Base-by-base conservation (phyloP, 2,797 vertebrate genomes). In the Smutsia gigantea region DNA sequence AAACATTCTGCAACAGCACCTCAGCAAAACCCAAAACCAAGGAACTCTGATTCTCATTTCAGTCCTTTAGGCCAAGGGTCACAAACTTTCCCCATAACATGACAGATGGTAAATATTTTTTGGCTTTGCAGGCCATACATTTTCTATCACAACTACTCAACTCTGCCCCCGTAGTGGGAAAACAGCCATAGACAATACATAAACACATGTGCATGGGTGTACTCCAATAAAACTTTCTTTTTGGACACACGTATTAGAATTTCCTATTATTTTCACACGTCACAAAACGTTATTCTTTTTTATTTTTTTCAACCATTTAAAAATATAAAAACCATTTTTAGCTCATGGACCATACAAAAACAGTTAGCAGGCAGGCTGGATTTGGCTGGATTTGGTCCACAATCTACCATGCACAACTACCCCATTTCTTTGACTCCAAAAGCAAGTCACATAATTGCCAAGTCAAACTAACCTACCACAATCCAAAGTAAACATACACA, bases 401-500 rank as follows among this genome's bases (percentile, higher is more conserved):
- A 55, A 11, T 51, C 53, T 71, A 15, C 42, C 84, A 21, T 75
- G 34, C n/a, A 17, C 19, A 29, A 2, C 53, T 53, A 61, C 7
- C 53, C 69, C 53, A 53, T 71, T 87, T 75, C 63, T 96, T 68
- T 59, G 4, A 77, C 63, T 97, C 57, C 57, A 72, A 78, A 46
- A 94, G 31, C 46, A 75, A 95, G 46, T 51, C 37, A 34, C 19
- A n/a, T 64, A 87, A 83, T 75, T 86, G 8, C 64, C 66, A 71
- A 51, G 55, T 92, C 90, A 82, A 83, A 95, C 93, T 82, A 93
- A 90, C 31, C 63, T 53, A 34, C 10, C 31, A 78, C 2, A 1
- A 6, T 63, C 49, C 59, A 96, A 92, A 84, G 55, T 57, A 86
- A 95, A 89, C n/a, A 71, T 27, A 39, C 57, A 59, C 85, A 86